phyloP scores from a whole-genome alignment of 23 tunicate species.

The Clavelina lepadiformis region DNA sequence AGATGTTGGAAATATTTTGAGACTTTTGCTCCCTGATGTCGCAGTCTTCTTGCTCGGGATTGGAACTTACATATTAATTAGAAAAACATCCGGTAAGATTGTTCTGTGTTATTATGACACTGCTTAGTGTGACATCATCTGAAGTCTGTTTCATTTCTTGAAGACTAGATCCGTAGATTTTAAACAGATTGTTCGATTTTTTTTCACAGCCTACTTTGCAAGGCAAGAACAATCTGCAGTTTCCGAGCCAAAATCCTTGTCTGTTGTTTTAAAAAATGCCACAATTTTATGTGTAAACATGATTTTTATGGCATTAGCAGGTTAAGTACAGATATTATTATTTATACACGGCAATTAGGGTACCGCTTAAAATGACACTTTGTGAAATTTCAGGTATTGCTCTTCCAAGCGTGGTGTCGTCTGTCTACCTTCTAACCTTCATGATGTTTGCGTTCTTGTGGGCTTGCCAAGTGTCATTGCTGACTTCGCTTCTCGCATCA shows the following conservation, averaged over 20 bases:
- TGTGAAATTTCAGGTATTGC: conserved; percentile 87
- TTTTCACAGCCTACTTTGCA: neutral
- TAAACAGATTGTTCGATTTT: neutral
- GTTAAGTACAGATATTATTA: too few species aligned
- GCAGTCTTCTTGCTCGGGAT: conserved; percentile 43
- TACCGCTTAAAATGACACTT: too few species aligned
- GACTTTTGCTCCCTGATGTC: conserved; percentile 74
- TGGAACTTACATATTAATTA: conserved; percentile 37
- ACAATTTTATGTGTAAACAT: conserved; percentile 28
- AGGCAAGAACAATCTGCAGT: neutral
- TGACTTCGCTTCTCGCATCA: conserved; percentile 20
- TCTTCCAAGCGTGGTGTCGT: conserved; percentile 67
- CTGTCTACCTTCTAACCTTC: conserved; percentile 59
- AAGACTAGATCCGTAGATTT: neutral
- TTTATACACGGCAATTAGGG: too few species aligned
- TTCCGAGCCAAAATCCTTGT: neutral
- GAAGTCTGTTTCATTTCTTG: neutral
- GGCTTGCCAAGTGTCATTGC: conserved; percentile 46
- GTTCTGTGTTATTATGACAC: neutral
- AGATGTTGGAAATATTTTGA: conserved; percentile 51
- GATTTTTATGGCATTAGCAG: conserved; percentile 52
- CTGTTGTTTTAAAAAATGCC: conserved; percentile 29
- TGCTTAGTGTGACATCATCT: neutral
- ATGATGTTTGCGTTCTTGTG: conserved; percentile 42
- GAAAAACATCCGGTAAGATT: conserved; percentile 29